These are phyloP conservation scores for Bubalus kerabau DNA, from an alignment of 2,113 vertebrate genomes.

Conservation along the genomic window DNA sequence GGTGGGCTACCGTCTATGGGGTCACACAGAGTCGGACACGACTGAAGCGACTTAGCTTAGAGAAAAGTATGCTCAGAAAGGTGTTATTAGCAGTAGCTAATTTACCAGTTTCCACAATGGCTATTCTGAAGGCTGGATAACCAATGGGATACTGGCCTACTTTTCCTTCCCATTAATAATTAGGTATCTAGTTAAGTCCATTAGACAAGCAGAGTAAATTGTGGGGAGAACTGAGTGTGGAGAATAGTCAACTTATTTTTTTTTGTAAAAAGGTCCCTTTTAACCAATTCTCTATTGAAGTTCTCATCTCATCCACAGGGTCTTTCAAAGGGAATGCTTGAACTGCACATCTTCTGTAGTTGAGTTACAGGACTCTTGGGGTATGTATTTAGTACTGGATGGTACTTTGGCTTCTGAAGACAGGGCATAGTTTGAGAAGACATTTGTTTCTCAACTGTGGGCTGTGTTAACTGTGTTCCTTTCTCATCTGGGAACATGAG, in stretches of 20 bases:
- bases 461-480: neutral
- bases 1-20: too few species aligned
- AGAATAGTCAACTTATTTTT: neutral
- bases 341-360: neutral
- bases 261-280: neutral
- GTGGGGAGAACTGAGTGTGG: neutral
- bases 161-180: neutral
- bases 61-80: neutral
- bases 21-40: too few species aligned
- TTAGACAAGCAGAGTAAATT: neutral
- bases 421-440: neutral
- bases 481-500: neutral
- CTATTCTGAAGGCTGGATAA: neutral
- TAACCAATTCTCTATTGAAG: neutral
- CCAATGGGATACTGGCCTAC: neutral
- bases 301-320: neutral
- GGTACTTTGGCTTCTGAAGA: neutral
- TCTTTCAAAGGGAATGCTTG: neutral
- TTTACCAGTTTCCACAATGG: neutral
- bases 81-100: neutral
- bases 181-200: neutral
- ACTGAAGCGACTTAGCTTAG: neutral
- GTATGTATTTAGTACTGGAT: neutral
- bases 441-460: neutral
- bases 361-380: neutral